A percentile compares a stretch with the other conserved stretches of the same genome.
Conservation (phyloP, 2,113 vertebrate species). For the Haplochromis burtoni region DNA sequence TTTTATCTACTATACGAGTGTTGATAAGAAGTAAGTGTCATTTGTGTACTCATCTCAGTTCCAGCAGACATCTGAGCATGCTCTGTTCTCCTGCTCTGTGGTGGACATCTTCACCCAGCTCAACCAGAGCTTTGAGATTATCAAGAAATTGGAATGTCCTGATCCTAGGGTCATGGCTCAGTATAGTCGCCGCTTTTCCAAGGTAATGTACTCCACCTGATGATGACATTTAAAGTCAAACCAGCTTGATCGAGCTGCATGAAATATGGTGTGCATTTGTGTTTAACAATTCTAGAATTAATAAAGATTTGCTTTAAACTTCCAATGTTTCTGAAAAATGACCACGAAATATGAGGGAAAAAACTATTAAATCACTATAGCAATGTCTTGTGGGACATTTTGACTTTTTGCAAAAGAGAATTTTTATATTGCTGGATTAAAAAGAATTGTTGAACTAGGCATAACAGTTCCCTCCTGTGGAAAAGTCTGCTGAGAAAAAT, state of each 20-base stretch:
- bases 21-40: neutral
- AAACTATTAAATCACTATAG: neutral
- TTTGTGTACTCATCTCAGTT: slow-evolving; percentile 69
- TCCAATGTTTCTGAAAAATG: neutral
- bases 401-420: neutral
- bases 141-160: slow-evolving; percentile 95
- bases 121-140: slow-evolving; percentile 99
- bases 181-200: slow-evolving; percentile 93
- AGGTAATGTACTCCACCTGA: slow-evolving; percentile 69
- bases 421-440: neutral
- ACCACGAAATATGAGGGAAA: neutral
- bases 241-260: neutral
- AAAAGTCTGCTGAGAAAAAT: neutral
- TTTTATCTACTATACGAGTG: neutral
- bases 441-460: neutral
- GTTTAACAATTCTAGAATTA: neutral
- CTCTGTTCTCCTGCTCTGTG: slow-evolving; percentile 97
- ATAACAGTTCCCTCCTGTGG: neutral
- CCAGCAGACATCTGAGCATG: slow-evolving; percentile 97
- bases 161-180: slow-evolving; percentile 88
- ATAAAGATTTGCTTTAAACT: neutral
- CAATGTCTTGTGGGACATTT: neutral
- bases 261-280: neutral
- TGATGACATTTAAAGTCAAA: neutral
- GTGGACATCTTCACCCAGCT: slow-evolving; percentile 98